Percentiles rank a stretch among this genome's conserved stretches.
These are phyloP conservation scores for Crioceris asparagi DNA, from an alignment of 2,888 invertebrate species.

Conservation along the genomic window DNA sequence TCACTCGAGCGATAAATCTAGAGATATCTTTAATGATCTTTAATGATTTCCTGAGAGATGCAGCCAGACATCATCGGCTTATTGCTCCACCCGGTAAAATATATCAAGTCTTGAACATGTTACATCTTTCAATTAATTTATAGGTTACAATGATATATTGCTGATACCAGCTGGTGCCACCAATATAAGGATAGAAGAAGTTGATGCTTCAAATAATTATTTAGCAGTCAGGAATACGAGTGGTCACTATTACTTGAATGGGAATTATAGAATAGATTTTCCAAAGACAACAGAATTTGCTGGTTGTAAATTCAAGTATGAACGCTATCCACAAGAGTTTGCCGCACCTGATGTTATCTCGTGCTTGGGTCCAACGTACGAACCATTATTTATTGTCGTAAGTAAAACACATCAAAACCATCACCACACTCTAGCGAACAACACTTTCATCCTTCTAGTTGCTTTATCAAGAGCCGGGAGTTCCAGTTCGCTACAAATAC, in stretches of 20 bases:
- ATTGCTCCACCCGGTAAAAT: too few species aligned
- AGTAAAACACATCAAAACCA: constrained; percentile 34
- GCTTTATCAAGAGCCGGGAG: constrained; percentile 70
- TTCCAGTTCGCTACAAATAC: constrained; percentile 82
- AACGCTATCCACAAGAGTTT: constrained; percentile 68
- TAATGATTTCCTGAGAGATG: too few species aligned
- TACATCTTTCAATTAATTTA: constrained; percentile 8
- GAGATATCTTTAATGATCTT: too few species aligned
- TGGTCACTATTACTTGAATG: constrained; percentile 84
- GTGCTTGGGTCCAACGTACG: constrained; percentile 81
- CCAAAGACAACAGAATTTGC: constrained; percentile 70
- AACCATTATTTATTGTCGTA: constrained; percentile 77
- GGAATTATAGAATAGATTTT: constrained; percentile 89
- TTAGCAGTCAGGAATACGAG: constrained; percentile 78
- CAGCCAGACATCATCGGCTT: too few species aligned
- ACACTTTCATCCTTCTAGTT: constrained; percentile 45
- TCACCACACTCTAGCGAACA: too few species aligned
- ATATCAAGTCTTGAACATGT: too few species aligned
- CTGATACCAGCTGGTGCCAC: constrained; percentile 90
- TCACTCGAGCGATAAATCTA: too few species aligned
- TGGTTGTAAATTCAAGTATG: constrained; percentile 81
- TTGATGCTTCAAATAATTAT: constrained; percentile 77
- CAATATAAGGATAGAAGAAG: constrained; percentile 71
- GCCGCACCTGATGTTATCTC: constrained; percentile 76
- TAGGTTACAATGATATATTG: constrained; percentile 87